Base-by-base conservation (phyloP, 1,140 invertebrate genomes). In the Onthophagus taurus region DNA sequence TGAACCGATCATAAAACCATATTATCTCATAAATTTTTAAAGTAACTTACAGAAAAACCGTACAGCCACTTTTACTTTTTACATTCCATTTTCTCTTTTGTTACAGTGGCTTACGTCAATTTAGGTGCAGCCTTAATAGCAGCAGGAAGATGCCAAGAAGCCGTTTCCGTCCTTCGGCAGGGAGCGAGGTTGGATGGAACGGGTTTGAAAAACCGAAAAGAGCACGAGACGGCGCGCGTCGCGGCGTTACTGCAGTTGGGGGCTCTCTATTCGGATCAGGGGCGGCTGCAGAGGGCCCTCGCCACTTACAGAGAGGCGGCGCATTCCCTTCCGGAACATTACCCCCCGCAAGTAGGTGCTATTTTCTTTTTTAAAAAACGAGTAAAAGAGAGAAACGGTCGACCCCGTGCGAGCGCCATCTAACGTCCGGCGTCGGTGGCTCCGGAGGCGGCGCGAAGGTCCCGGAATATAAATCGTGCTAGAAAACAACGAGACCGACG, bases 31-130 rank as follows among this genome's bases (percentile, higher is more conserved):
- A n/a, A n/a, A n/a, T n/a, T n/a, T n/a, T n/a, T n/a, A n/a, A n/a
- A n/a, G n/a, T n/a, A n/a, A n/a, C n/a, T n/a, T n/a, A n/a, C n/a
- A n/a, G n/a, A n/a, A n/a, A n/a, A n/a, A n/a, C n/a, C n/a, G n/a
- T n/a, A n/a, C n/a, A n/a, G n/a, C n/a, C n/a, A n/a, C n/a, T n/a
- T n/a, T n/a, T n/a, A n/a, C n/a, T n/a, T n/a, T n/a, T n/a, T n/a
- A n/a, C n/a, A n/a, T n/a, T n/a, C n/a, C n/a, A 9, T 9, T n/a
- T 33, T 33, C 51, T 39, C 57, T 56, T 58, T 57, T 55, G 31
- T 78, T 79, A 17, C 76, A 95, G 91, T 95, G 76, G 94, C 93
- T 29, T 90, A 97, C 68, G 78, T 97, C 44, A 97, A 96, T 61
- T 74, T 96, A 54, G 94, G 90, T 1, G 81, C 90, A 47, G 83